Evolutionary conservation across 2,888 invertebrate genomes (phyloP), one percentile per base, ranked within the genome.

Genomic region (Ephialtes manifestator): DNA sequence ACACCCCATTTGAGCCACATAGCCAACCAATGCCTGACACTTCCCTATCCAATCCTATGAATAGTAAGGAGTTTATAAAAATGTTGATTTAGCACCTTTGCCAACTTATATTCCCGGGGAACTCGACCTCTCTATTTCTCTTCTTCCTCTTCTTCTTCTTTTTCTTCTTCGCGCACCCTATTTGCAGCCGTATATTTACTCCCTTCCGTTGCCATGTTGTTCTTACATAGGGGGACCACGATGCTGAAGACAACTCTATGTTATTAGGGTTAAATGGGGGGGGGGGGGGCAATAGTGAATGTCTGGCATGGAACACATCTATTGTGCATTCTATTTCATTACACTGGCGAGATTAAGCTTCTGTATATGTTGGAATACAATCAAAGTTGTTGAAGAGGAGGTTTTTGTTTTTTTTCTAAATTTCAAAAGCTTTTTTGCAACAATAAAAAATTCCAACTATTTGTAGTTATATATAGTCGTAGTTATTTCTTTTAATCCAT

Each of bases 61-160:
- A 93, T 93, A 93, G 92, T 93, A 92, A 93, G 92, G 91, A 91
- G 93, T 93, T 93, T 93, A 93, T 93, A 93, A 93, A 93, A 93
- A 93, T 93, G 93, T 93, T 93, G 93, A 93, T 93, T 93, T 93
- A 93, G 92, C 92, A 91, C 91, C 91, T 90, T 89, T 88, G 81
- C 89, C 88, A 87, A 90, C 89, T 89, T 89, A 88, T 89, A 88
- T 87, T 84, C 67, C 71, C 53, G 28, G 65, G 83, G 65, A 80
- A 71, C 80, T 65, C 28, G 39, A 43, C 60, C 74, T 83, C 86
- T 74, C 82, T 81, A 58, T 83, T 81, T 65, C 78, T 55, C 60
- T 77, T 78, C 60, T 71, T 60, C 65, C n/a, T n/a, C n/a, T n/a
- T n/a, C n/a, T n/a, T n/a, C n/a, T n/a, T n/a, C n/a, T n/a, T n/a